These are phyloP conservation scores for Epinotia nisella DNA, from an alignment of 2,888 invertebrate genomes.

Conservation along the genomic window DNA sequence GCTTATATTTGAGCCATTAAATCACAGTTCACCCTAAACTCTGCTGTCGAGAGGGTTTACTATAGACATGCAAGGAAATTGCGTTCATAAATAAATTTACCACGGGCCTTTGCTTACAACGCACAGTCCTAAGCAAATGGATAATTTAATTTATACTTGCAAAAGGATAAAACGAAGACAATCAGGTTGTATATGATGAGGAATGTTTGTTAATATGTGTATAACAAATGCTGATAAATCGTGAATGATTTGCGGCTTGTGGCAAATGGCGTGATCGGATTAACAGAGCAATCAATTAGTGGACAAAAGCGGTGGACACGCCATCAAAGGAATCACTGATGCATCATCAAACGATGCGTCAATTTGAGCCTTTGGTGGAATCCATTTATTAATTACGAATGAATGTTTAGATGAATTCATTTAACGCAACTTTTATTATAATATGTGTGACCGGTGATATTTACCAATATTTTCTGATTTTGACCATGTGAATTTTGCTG, in stretches of 20 bases:
- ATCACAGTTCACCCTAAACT: slow-evolving; percentile 41
- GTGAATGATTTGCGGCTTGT: slow-evolving; percentile 24
- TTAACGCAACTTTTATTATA: not conserved
- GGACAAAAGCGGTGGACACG: slow-evolving; percentile 24
- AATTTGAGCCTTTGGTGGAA: not conserved
- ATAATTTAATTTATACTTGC: slow-evolving; percentile 30
- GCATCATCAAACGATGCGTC: slow-evolving; percentile 28
- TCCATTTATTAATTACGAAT: slow-evolving; percentile 15
- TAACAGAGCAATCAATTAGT: slow-evolving; percentile 37
- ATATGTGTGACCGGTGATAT: too few relatives aligned
- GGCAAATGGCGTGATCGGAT: slow-evolving; percentile 31
- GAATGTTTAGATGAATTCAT: slow-evolving; percentile 12
- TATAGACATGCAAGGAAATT: slow-evolving; percentile 62
- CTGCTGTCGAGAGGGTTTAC: slow-evolving; percentile 44
- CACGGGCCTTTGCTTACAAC: slow-evolving; percentile 45
- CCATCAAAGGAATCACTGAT: slow-evolving; percentile 33
- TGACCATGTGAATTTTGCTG: too few relatives aligned
- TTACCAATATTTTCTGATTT: too few relatives aligned
- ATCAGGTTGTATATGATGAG: not conserved
- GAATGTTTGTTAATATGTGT: slow-evolving; percentile 2
- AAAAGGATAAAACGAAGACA: not conserved
- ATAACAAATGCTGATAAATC: slow-evolving; percentile 1
- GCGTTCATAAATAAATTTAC: slow-evolving; percentile 63
- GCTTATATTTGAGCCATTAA: slow-evolving; percentile 38
- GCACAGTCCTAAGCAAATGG: slow-evolving; percentile 23